phyloP scores from a whole-genome alignment of 2,797 vertebrate species.

The Bradypus variegatus region DNA sequence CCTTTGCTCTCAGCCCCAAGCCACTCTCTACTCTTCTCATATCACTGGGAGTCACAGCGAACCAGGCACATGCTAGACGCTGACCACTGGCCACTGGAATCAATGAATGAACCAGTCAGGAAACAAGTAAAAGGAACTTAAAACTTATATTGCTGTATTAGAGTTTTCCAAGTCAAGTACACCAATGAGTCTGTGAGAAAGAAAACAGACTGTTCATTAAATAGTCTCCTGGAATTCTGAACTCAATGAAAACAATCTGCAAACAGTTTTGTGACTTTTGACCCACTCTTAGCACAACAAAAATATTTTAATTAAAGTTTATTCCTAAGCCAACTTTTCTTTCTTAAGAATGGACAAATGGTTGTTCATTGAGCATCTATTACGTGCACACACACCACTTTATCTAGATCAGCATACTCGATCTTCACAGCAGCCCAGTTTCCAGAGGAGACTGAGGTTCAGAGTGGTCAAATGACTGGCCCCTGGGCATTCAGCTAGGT shows the following conservation, averaged over 20 bases:
- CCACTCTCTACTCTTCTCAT: neutral
- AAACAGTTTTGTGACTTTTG: neutral
- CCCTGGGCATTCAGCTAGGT: too few species aligned
- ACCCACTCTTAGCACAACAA: neutral
- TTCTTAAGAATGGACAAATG: neutral
- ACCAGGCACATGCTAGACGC: neutral
- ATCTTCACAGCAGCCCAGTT: neutral
- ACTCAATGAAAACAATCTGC: neutral
- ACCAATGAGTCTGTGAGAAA: too few species aligned
- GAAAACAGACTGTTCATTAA: neutral
- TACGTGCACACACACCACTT: rapidly evolving
- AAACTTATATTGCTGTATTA: neutral
- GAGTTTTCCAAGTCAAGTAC: neutral
- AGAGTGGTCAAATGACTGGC: rapidly evolving
- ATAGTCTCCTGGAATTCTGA: neutral
- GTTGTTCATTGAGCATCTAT: rapidly evolving
- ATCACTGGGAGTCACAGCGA: neutral
- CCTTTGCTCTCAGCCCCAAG: neutral
- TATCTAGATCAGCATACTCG: rapidly evolving
- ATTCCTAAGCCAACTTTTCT: neutral
- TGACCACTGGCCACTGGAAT: neutral
- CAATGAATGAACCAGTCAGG: neutral
- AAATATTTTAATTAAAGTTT: slow-evolving; percentile 1
- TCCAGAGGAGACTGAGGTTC: neutral
- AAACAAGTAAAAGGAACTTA: rapidly evolving